Base-by-base conservation (phyloP, 2,888 invertebrate genomes). In the Ichneumon xanthorius region DNA sequence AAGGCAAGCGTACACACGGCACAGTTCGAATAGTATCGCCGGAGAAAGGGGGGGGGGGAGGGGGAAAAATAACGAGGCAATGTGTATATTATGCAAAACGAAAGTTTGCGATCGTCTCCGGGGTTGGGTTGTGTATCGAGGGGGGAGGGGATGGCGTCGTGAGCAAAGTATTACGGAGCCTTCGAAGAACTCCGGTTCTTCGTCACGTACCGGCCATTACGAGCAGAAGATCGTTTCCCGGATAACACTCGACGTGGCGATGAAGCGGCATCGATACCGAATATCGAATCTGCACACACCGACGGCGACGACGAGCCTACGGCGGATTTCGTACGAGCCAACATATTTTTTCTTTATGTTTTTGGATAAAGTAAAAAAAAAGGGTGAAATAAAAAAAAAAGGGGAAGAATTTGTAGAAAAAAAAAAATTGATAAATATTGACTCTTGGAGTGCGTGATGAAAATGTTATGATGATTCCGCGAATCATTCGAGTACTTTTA, bases 21-120 rank as follows among this genome's bases (percentile, higher is more conserved):
- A 75, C 67, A 61, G 81, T 75, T 75, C 71, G 79, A 16, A 58
- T 61, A 48, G 58, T 26, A 63, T 75, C 63, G 67, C 26, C 16
- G 37, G 37, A 30, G 50, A 71, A 40, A 33, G 45, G 45, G 58
- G n/a, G 26, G 40, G 26, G 40, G 26, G 33, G 9, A 16, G 37
- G 45, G 37, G 61, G 50, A n/a, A 63, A 19, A 78, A 72, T 58
- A 72, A 84, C 87, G 75, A 86, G 78, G 81, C 88, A 87, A 90
- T 88, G 89, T 88, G 89, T 88, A 90, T 89, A 91, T 91, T 91
- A 91, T 91, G 91, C 91, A 91, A 90, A 91, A 81, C 55, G 71
- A 80, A 84, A 84, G 76, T 76, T 84, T 80, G 65, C 73, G 77
- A 68, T 53, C 77, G 77, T 67, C 72, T 80, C 70, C 67, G 75